Percentiles rank a stretch among this genome's conserved stretches.
Conservation (phyloP, 1,140 invertebrate species). For the Agrilus planipennis region DNA sequence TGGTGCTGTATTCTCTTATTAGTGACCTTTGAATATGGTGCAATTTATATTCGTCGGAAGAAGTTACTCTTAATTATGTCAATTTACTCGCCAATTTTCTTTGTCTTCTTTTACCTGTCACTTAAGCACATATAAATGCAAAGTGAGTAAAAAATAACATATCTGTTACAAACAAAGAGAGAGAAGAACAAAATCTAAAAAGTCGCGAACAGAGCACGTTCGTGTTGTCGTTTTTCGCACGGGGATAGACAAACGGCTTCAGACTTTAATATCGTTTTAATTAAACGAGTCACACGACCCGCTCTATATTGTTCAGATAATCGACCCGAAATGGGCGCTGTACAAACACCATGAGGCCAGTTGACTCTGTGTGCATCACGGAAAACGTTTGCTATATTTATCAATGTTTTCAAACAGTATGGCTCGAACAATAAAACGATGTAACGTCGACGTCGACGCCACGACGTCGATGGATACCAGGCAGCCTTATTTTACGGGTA, state of each 20-base stretch:
- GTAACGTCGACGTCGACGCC: too few species aligned
- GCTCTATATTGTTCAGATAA: conserved; percentile 12
- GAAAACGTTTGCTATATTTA: conserved; percentile 28
- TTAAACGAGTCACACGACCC: conserved; percentile 12
- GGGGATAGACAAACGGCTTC: too few species aligned
- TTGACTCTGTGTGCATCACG: conserved; percentile 4
- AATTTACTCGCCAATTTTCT: too few species aligned
- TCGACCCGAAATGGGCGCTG: conserved; percentile 9
- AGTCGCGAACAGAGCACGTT: conserved; percentile 3
- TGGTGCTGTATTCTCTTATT: too few species aligned
- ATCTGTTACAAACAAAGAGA: neutral
- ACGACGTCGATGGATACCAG: too few species aligned
- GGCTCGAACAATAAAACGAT: too few species aligned
- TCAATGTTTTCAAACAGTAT: conserved; percentile 34
- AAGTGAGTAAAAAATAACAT: neutral
- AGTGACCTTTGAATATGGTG: too few species aligned
- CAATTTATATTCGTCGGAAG: too few species aligned
- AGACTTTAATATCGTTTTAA: conserved; percentile 18
- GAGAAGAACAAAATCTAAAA: neutral
- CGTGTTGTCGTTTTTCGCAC: conserved; percentile 4
- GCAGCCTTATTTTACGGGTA: too few species aligned
- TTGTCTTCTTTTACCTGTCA: too few species aligned
- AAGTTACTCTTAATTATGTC: too few species aligned
- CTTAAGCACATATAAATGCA: too few species aligned
- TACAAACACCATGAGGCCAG: conserved; percentile 22